A percentile compares a stretch with the other conserved stretches of the same genome.
phyloP scores from a whole-genome alignment of 92 coral and sea anemone species.

The Meandrina meandrites region DNA sequence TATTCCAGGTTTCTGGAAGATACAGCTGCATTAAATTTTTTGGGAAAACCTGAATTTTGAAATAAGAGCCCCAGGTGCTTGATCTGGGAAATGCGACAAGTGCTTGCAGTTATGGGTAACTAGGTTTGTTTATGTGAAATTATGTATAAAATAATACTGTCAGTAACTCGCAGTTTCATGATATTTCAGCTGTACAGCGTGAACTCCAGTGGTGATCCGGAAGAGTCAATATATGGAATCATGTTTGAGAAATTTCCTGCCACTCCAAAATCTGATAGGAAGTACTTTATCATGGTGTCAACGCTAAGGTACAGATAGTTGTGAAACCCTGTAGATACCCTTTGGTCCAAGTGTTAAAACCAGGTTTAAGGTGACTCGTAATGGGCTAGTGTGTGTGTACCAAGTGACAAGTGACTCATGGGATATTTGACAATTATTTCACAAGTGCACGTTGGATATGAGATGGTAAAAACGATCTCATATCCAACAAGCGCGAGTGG shows the following conservation, averaged over 20 bases:
- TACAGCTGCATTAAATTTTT: too few relatives aligned
- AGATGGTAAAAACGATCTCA: too few relatives aligned
- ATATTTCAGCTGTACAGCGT: slow-evolving; percentile 79
- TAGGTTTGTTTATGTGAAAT: neutral
- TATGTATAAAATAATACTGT: neutral
- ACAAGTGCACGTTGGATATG: too few relatives aligned
- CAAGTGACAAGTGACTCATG: too few relatives aligned
- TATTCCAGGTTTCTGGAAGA: neutral
- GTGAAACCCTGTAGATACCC: neutral
- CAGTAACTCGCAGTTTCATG: neutral
- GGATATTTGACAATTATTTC: too few relatives aligned
- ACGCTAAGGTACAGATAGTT: slow-evolving; percentile 64
- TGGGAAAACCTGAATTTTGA: neutral
- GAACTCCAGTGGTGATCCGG: slow-evolving; percentile 76
- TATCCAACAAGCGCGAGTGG: too few relatives aligned
- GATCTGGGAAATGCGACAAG: neutral
- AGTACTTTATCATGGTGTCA: slow-evolving; percentile 90
- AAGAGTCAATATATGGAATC: slow-evolving; percentile 86
- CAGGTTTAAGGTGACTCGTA: neutral
- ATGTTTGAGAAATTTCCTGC: slow-evolving; percentile 96
- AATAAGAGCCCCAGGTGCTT: neutral
- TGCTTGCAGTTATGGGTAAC: neutral
- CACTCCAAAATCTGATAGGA: slow-evolving; percentile 76
- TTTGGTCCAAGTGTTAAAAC: neutral
- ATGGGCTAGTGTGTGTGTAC: too few relatives aligned